Conservation (phyloP, 2,888 invertebrate genomes). For the Stegophylla sp. region DNA sequence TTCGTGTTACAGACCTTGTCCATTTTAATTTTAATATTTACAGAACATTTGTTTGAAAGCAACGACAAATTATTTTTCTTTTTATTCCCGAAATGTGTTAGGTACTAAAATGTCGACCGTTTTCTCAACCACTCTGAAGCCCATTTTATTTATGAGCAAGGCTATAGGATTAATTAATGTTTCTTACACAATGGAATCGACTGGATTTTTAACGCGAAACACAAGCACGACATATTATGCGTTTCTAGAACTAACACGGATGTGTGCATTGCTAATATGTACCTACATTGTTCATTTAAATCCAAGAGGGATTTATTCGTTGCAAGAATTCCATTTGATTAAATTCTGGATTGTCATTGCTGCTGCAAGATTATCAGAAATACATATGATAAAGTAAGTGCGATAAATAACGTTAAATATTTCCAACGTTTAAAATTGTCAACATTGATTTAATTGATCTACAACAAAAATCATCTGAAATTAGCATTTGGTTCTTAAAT, state of each 20-base stretch:
- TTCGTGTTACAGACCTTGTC: no score
- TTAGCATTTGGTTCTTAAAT: no score
- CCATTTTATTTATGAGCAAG: neutral
- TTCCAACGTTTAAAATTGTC: no score
- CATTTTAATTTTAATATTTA: no score
- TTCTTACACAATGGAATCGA: neutral
- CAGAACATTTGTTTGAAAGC: no score
- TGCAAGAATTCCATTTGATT: neutral
- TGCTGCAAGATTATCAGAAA: neutral
- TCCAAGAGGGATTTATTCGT: neutral
- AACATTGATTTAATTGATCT: no score
- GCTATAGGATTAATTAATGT: neutral
- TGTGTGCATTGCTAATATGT: neutral
- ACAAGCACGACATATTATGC: neutral
- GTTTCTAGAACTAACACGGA: neutral
- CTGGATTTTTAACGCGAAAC: neutral
- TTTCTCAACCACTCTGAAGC: neutral
- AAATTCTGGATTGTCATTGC: neutral
- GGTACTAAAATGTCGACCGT: neutral
- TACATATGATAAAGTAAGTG: constrained; percentile 1
- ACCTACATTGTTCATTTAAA: neutral
- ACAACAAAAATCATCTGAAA: no score
- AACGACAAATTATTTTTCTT: neutral
- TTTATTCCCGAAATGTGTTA: neutral
- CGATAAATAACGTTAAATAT: no score